Evolutionary conservation across 2,888 invertebrate genomes (phyloP).

Genomic region (Seira musarum): DNA sequence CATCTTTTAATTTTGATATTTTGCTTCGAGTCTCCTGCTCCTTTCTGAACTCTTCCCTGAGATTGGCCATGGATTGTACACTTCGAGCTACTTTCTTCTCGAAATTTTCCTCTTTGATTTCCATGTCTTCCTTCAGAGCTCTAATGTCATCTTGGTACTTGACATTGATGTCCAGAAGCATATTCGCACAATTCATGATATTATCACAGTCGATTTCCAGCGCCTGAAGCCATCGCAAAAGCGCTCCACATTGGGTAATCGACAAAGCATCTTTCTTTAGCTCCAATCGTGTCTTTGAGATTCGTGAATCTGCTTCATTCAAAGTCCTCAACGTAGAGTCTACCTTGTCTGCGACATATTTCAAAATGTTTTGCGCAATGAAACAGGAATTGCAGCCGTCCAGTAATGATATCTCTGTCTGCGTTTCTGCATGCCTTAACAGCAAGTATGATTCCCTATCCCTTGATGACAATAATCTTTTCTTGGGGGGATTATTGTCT

Average conservation of each 20-base stretch:
- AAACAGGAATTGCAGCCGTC: slow-evolving; percentile 53
- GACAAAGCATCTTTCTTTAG: slow-evolving; percentile 34
- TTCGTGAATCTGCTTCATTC: slow-evolving; percentile 34
- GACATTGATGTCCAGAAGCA: slow-evolving; percentile 51
- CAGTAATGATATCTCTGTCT: slow-evolving; percentile 35
- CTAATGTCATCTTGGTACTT: slow-evolving; percentile 44
- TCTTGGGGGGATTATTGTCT: background rate
- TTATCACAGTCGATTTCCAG: slow-evolving; percentile 30
- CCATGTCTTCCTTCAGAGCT: slow-evolving; percentile 39
- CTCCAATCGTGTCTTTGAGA: slow-evolving; percentile 30
- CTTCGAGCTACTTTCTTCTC: slow-evolving; percentile 14
- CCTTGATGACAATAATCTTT: slow-evolving; percentile 4
- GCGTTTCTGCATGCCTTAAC: slow-evolving; percentile 31
- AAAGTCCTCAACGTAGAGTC: slow-evolving; percentile 29
- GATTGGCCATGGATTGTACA: background rate
- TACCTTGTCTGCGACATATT: slow-evolving; percentile 41
- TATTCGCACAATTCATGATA: slow-evolving; percentile 42
- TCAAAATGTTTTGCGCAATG: slow-evolving; percentile 52
- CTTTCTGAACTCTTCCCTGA: slow-evolving; percentile 24
- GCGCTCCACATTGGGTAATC: slow-evolving; percentile 49
- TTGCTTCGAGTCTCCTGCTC: slow-evolving; percentile 29
- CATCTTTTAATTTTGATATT: slow-evolving; percentile 37
- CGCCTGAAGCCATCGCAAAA: slow-evolving; percentile 48
- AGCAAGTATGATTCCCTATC: too few relatives aligned
- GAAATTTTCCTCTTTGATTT: slow-evolving; percentile 35